These are phyloP conservation scores for Galleria mellonella DNA, from an alignment of 1,140 invertebrate genomes.

Conservation along the genomic window DNA sequence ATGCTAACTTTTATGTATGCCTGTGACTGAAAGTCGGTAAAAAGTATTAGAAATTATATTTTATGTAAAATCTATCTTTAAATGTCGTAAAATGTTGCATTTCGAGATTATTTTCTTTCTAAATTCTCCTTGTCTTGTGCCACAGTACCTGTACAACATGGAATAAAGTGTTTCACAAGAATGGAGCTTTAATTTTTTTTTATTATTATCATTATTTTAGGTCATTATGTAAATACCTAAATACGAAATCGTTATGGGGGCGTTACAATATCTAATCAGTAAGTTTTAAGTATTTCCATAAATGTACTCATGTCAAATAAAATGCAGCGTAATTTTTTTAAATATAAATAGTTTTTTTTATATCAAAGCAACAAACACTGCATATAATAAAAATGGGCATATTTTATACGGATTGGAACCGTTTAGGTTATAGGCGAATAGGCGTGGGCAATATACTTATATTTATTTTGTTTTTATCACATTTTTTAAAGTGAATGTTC, in stretches of 20 bases:
- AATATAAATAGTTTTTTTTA: conserved; percentile 12
- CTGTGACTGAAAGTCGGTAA: conserved; percentile 13
- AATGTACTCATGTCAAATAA: conserved; percentile 23
- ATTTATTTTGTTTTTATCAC: conserved; percentile 3
- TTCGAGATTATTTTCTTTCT: conserved; percentile 34
- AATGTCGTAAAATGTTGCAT: conserved; percentile 42
- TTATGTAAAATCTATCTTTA: conserved; percentile 27
- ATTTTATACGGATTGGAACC: conserved; percentile 2
- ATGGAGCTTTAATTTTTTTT: conserved; percentile 47
- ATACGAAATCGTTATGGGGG: conserved; percentile 24
- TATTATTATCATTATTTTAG: conserved; percentile 32
- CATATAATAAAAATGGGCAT: neutral
- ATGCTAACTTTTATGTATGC: conserved; percentile 20
- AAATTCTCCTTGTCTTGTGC: conserved; percentile 51
- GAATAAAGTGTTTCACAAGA: conserved; percentile 50
- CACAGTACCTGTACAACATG: conserved; percentile 48
- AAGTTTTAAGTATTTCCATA: conserved; percentile 22
- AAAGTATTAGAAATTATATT: conserved; percentile 28
- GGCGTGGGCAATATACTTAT: conserved; percentile 8
- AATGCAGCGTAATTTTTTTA: conserved; percentile 21
- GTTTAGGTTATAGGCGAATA: conserved; percentile 7
- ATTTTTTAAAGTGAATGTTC: conserved; percentile 2
- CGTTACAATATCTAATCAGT: conserved; percentile 34
- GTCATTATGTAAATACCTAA: conserved; percentile 55
- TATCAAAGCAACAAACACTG: neutral